Evolutionary conservation across 1,140 invertebrate genomes (phyloP).

Genomic region (Pseudomyrmex pallidus): DNA sequence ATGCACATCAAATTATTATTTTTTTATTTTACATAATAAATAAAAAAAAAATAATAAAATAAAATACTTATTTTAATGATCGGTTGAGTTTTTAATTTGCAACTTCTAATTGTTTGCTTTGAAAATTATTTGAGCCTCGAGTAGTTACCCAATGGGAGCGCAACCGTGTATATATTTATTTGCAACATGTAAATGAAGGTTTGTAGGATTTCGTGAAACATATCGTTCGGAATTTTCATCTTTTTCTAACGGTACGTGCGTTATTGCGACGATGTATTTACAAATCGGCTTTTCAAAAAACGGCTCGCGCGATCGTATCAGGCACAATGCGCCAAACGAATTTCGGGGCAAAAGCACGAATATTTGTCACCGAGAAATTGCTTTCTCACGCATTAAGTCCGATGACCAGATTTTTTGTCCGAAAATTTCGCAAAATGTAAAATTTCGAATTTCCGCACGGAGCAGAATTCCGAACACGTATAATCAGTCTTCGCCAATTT

Average conservation of each 20-base stretch:
- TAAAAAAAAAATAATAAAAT: too few species aligned
- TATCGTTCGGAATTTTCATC: background rate
- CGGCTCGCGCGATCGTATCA: background rate
- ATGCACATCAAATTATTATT: too few species aligned
- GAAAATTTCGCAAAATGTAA: background rate
- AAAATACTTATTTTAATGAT: too few species aligned
- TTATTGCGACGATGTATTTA: constrained; percentile 9
- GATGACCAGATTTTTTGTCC: too few species aligned
- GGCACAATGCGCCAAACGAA: background rate
- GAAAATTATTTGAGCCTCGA: too few species aligned
- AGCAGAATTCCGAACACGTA: background rate
- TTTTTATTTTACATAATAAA: too few species aligned
- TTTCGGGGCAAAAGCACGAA: constrained; percentile 15
- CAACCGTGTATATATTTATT: too few species aligned
- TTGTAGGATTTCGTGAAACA: background rate
- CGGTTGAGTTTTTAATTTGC: too few species aligned
- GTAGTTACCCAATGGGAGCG: too few species aligned
- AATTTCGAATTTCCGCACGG: background rate
- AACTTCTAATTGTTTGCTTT: too few species aligned
- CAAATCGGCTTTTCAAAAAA: constrained; percentile 31
- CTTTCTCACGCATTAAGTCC: background rate
- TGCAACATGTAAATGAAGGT: too few species aligned
- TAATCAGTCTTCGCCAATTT: background rate
- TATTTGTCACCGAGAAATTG: constrained; percentile 16
- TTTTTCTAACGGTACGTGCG: background rate